Percentiles rank a stretch among this genome's conserved stretches.
phyloP scores from a whole-genome alignment of 2,888 invertebrate genomes.

The Tetramorium bicarinatum region DNA sequence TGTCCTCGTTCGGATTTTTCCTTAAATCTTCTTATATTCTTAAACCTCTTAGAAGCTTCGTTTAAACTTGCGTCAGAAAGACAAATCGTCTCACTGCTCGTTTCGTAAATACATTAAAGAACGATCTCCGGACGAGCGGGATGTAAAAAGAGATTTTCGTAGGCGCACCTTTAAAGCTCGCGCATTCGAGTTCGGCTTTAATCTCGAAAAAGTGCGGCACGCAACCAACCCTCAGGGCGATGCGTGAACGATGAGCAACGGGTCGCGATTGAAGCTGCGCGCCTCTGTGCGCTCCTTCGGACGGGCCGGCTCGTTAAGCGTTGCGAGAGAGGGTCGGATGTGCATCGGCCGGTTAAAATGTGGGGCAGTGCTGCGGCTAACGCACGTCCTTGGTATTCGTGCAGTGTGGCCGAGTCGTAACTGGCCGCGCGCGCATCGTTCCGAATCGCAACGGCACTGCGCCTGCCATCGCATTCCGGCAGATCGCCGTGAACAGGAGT shows the following conservation, averaged over 20 bases:
- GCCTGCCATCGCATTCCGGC: neutral
- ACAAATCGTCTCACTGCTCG: neutral
- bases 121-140: no score
- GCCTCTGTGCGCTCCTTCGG: constrained; percentile 64
- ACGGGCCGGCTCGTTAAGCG: constrained; percentile 62
- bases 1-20: neutral
- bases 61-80: neutral
- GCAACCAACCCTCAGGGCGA: constrained; percentile 50
- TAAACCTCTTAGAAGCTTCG: neutral
- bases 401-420: constrained; percentile 59
- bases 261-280: constrained; percentile 61
- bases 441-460: constrained; percentile 48
- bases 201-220: constrained; percentile 46
- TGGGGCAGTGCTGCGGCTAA: constrained; percentile 71
- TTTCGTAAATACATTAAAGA: neutral
- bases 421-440: constrained; percentile 59
- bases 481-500: neutral
- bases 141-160: constrained; percentile 10
- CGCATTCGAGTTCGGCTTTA: constrained; percentile 49
- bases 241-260: constrained; percentile 56
- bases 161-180: constrained; percentile 26
- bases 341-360: constrained; percentile 72
- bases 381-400: constrained; percentile 73
- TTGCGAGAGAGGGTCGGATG: constrained; percentile 72
- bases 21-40: neutral